phyloP scores from a whole-genome alignment of 2,888 invertebrate genomes.

The Falcaria lacertinaria region DNA sequence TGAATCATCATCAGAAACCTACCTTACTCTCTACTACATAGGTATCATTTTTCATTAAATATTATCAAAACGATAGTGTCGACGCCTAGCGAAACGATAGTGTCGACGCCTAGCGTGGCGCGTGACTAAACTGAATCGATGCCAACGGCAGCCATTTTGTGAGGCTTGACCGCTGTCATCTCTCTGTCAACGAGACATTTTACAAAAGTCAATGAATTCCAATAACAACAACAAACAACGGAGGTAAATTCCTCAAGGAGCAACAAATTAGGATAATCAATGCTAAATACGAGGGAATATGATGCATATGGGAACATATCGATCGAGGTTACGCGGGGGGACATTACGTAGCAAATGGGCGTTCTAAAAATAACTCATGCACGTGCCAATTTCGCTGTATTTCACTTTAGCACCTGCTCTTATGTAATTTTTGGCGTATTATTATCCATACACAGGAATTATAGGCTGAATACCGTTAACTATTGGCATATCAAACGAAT shows the following conservation, averaged over 20 bases:
- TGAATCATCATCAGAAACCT: too few relatives aligned
- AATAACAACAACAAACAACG: conserved; percentile 67
- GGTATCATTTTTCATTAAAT: conserved; percentile 6
- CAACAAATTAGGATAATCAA: conserved; percentile 7
- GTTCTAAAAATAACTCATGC: conserved; percentile 67
- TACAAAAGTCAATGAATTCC: conserved; percentile 58
- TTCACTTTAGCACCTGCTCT: conserved; percentile 9
- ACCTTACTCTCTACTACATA: too few relatives aligned
- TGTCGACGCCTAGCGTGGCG: conserved; percentile 55
- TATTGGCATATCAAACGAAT: neutral
- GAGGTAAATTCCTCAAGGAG: conserved; percentile 14
- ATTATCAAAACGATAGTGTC: conserved; percentile 48
- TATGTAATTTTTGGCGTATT: conserved; percentile 16
- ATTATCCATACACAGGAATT: neutral
- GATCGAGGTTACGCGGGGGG: conserved; percentile 35
- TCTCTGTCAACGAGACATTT: conserved; percentile 70
- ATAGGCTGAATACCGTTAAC: neutral
- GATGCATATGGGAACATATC: conserved; percentile 21
- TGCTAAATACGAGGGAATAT: neutral
- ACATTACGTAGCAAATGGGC: conserved; percentile 34
- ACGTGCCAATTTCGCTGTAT: conserved; percentile 50
- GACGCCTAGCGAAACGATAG: conserved; percentile 47
- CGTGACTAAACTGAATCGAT: conserved; percentile 46
- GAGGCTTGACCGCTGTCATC: conserved; percentile 61
- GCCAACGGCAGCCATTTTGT: conserved; percentile 58